Percentiles rank a stretch among this genome's conserved stretches.
phyloP scores from a whole-genome alignment of 2,888 invertebrate species.

The Spialia ferax region DNA sequence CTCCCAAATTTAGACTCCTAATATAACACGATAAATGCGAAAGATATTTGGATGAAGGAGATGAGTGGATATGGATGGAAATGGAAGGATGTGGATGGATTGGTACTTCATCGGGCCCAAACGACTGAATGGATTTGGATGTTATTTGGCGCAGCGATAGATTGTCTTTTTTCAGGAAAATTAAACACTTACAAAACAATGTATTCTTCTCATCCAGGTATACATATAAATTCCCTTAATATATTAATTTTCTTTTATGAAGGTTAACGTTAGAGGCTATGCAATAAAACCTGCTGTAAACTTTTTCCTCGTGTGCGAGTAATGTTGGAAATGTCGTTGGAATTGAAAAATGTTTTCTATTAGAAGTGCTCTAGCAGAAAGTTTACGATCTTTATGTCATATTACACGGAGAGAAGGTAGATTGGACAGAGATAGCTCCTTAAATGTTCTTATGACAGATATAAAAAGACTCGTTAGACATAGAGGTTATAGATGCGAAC shows the following conservation, averaged over 20 bases:
- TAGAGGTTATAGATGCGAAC: too few relatives aligned
- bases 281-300: slow-evolving; percentile 32
- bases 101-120: too few relatives aligned
- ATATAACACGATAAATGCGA: too few relatives aligned
- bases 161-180: too few relatives aligned
- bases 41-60: too few relatives aligned
- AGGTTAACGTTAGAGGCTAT: slow-evolving; percentile 3
- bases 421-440: not conserved
- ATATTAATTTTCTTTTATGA: slow-evolving; percentile 15
- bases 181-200: too few relatives aligned
- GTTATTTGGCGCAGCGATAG: too few relatives aligned
- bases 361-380: slow-evolving; percentile 15
- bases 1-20: slow-evolving; percentile 14
- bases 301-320: slow-evolving; percentile 19
- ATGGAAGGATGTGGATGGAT: too few relatives aligned
- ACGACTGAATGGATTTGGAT: too few relatives aligned
- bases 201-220: too few relatives aligned
- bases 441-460: not conserved
- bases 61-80: too few relatives aligned
- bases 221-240: too few relatives aligned
- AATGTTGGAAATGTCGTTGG: slow-evolving; percentile 21
- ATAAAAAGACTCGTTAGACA: not conserved
- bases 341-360: slow-evolving; percentile 33
- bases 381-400: slow-evolving; percentile 14
- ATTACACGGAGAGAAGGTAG: not conserved